Evolutionary conservation across 37 sponge, comb jelly and placozoan genomes (phyloP), one percentile per base, ranked within the genome.

Genomic region (Beroe forskalii): DNA sequence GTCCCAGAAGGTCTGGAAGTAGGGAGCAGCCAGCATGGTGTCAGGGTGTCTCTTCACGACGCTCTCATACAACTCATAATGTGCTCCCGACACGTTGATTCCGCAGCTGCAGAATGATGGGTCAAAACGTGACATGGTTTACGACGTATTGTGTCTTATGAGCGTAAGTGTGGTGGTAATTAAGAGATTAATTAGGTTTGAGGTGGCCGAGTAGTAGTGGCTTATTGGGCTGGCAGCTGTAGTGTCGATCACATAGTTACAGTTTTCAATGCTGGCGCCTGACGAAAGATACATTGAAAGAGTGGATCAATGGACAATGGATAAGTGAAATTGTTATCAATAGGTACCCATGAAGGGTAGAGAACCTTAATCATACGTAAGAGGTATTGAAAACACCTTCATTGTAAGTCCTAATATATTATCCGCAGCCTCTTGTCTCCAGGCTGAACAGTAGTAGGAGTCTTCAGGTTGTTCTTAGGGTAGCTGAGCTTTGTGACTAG

Each of bases 71-170:
- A 80, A 24, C 30, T 80, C 86, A 48, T 80, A 80, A 25, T 44
- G 55, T 23, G 86, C 35, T 43, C 86, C 86, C n/a, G 86, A 80
- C 43, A 80, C 86, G 55, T 80, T 80, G 1, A 80, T 80, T 4
- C 86, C n/a, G n/a, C n/a, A n/a, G n/a, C n/a, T n/a, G n/a, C n/a
- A n/a, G n/a, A n/a, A n/a, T n/a, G n/a, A n/a, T n/a, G n/a, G n/a
- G n/a, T n/a, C n/a, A n/a, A n/a, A n/a, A n/a, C n/a, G n/a, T n/a
- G n/a, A n/a, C n/a, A n/a, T n/a, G n/a, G n/a, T n/a, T n/a, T n/a
- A n/a, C n/a, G n/a, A n/a, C n/a, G n/a, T n/a, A n/a, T n/a, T n/a
- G n/a, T n/a, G n/a, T n/a, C n/a, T n/a, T n/a, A n/a, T n/a, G n/a
- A n/a, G 55, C 55, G 12, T 6, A 12, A 12, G 55, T 48, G 12